Percentiles rank a stretch among this genome's conserved stretches.
phyloP scores from a whole-genome alignment of 2,888 invertebrate species.

The Rhorus exstirpatorius region DNA sequence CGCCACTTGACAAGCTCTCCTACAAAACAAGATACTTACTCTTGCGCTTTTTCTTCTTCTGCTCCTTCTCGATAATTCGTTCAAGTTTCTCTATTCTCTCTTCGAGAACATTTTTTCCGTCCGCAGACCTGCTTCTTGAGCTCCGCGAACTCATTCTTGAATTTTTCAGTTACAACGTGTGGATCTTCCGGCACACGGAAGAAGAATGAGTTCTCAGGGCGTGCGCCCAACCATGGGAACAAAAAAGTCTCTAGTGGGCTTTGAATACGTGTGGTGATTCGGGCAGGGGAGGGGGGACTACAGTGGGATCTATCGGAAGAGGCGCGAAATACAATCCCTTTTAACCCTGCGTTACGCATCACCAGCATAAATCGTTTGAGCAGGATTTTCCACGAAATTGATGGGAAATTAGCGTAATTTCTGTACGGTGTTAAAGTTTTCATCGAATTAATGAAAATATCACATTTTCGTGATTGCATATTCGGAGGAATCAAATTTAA shows the following conservation, averaged over 20 bases:
- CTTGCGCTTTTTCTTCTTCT: slow-evolving; percentile 22
- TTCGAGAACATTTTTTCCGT: slow-evolving; percentile 24
- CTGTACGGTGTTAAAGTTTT: not conserved
- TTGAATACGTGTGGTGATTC: slow-evolving; percentile 37
- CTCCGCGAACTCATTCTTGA: slow-evolving; percentile 25
- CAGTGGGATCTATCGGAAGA: slow-evolving; percentile 43
- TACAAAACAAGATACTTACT: slow-evolving; percentile 10
- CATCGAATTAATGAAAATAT: slow-evolving; percentile 6
- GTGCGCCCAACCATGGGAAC: not conserved
- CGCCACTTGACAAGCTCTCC: not conserved
- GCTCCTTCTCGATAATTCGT: slow-evolving; percentile 10
- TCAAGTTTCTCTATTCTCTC: slow-evolving; percentile 17
- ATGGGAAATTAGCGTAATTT: slow-evolving; percentile 15
- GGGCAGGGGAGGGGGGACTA: slow-evolving; percentile 31
- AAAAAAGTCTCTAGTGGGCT: slow-evolving; percentile 13
- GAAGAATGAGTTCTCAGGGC: slow-evolving; percentile 34
- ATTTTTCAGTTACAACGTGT: slow-evolving; percentile 29
- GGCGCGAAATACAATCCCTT: slow-evolving; percentile 41
- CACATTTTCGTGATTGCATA: not conserved
- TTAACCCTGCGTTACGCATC: slow-evolving; percentile 18
- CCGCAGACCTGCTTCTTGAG: slow-evolving; percentile 12
- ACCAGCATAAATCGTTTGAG: slow-evolving; percentile 1
- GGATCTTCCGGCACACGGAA: slow-evolving; percentile 46
- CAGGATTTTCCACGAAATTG: slow-evolving; percentile 27
- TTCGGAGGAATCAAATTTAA: not conserved